Evolutionary conservation across 2,797 vertebrate genomes (phyloP).

Genomic region (Hoplostethus mediterraneus): DNA sequence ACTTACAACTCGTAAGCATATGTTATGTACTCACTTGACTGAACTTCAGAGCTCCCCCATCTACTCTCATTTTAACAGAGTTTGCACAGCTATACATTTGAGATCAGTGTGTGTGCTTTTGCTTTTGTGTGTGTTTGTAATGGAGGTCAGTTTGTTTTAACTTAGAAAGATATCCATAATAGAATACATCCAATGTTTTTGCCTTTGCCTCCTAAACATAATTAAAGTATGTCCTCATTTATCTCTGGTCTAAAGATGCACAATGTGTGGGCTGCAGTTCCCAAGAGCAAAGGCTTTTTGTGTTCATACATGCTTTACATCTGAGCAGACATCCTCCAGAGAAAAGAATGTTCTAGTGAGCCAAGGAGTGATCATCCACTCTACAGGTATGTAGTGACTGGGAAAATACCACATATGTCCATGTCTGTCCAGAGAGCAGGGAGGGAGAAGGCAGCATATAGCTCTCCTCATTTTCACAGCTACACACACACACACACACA

Average conservation of each 20-base stretch:
- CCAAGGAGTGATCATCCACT: slow-evolving; percentile 46
- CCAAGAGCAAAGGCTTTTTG: neutral
- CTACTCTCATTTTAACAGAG: neutral
- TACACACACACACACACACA: slow-evolving; percentile 1
- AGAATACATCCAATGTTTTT: neutral
- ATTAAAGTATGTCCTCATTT: neutral
- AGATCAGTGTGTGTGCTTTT: neutral
- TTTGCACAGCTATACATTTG: neutral
- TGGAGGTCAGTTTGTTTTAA: neutral
- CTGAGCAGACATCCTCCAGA: slow-evolving; percentile 27
- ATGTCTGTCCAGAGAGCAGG: slow-evolving; percentile 34
- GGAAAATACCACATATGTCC: slow-evolving; percentile 60
- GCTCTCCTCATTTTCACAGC: slow-evolving; percentile 22
- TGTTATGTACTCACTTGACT: neutral
- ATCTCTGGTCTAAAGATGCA: neutral
- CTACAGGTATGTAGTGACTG: slow-evolving; percentile 30
- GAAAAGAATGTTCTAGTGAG: slow-evolving; percentile 36
- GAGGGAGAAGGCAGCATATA: slow-evolving; percentile 19
- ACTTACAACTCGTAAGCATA: neutral
- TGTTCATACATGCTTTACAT: slow-evolving; percentile 23
- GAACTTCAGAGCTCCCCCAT: neutral
- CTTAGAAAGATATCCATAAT: neutral
- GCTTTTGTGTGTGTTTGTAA: neutral
- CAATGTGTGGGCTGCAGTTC: neutral
- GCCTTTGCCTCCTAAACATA: neutral